Evolutionary conservation across 2,113 vertebrate genomes (phyloP).

Genomic region (Lota lota): DNA sequence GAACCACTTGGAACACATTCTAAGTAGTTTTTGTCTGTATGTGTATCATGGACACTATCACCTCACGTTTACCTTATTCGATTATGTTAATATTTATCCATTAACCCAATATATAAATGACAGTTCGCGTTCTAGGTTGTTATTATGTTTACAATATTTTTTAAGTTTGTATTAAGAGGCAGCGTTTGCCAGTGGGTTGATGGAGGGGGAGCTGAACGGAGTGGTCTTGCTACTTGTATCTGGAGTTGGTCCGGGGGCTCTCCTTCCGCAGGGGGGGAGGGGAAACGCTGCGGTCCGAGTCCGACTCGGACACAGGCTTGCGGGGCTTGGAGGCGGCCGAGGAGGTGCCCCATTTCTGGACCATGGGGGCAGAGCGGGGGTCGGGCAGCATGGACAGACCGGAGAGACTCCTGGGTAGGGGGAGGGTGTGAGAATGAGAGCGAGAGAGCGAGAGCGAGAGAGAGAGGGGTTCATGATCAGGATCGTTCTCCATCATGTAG

Average conservation of each 20-base stretch:
- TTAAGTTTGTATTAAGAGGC: too few relatives aligned
- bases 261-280: conserved; percentile 44
- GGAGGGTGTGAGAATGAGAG: neutral
- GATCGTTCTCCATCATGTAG: neutral
- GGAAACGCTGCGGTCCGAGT: conserved; percentile 69
- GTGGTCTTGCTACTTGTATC: conserved; percentile 68
- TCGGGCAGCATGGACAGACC: conserved; percentile 59
- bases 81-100: too few relatives aligned
- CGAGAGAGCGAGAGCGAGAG: too few relatives aligned
- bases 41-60: too few relatives aligned
- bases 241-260: conserved; percentile 52
- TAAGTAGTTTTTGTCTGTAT: too few relatives aligned
- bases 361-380: conserved; percentile 58
- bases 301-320: conserved; percentile 67
- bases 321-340: conserved; percentile 60
- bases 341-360: conserved; percentile 36
- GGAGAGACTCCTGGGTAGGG: conserved; percentile 56
- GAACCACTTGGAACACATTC: too few relatives aligned
- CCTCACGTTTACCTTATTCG: too few relatives aligned
- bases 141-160: too few relatives aligned
- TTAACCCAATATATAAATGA: too few relatives aligned
- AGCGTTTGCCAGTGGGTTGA: too few relatives aligned
- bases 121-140: too few relatives aligned
- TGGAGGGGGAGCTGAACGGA: neutral
- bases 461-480: neutral